A percentile compares a stretch with the other conserved stretches of the same genome.
Evolutionary conservation across 2,888 invertebrate genomes (phyloP).

Genomic region (Eilema sororculum): DNA sequence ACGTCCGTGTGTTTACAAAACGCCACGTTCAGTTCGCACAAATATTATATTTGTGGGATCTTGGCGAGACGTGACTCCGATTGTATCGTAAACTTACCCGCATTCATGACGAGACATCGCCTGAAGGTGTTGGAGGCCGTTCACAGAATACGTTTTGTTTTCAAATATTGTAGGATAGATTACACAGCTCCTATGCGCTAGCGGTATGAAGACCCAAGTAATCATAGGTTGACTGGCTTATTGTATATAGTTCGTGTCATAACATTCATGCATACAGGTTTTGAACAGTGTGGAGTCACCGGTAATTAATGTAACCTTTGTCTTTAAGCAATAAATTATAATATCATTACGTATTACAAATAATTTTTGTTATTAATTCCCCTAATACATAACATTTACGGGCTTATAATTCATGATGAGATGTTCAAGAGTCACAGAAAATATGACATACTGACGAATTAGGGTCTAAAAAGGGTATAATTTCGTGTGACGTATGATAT

Average conservation of each 20-base stretch:
- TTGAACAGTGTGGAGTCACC: no score
- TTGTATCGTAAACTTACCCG: constrained; percentile 31
- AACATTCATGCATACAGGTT: no score
- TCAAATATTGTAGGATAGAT: neutral
- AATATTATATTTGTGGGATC: constrained; percentile 44
- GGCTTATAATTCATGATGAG: no score
- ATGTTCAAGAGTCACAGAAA: no score
- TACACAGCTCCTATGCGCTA: no score
- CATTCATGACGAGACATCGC: constrained; percentile 32
- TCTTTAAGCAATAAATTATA: no score
- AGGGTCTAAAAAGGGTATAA: neutral
- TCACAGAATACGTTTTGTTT: neutral
- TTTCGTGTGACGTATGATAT: neutral
- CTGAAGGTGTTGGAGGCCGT: neutral
- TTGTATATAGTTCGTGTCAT: no score
- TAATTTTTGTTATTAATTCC: no score
- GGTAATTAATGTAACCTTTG: no score
- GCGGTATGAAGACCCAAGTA: no score
- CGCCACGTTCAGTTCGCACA: constrained; percentile 19
- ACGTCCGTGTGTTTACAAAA: constrained; percentile 42
- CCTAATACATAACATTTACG: neutral
- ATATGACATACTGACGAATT: neutral
- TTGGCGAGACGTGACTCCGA: constrained; percentile 42
- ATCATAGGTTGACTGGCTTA: no score
- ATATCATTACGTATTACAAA: no score